Evolutionary conservation across 2,888 invertebrate genomes (phyloP).

Genomic region (Patella ulyssiponensis): DNA sequence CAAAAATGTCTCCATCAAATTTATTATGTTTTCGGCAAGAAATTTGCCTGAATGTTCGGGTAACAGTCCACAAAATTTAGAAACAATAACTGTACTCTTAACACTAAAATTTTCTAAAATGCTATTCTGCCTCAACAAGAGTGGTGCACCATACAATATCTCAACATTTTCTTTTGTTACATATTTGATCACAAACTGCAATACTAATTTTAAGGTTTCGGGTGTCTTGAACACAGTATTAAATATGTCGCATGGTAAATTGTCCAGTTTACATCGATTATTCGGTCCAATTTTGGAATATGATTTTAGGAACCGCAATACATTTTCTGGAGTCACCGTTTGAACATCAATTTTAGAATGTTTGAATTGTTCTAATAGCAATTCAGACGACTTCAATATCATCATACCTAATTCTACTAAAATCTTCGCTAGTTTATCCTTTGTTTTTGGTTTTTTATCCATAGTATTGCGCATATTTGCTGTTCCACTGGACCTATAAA

Average conservation of each 20-base stretch:
- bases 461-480: too few species aligned
- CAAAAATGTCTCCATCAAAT: background rate
- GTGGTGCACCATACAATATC: conserved; percentile 16
- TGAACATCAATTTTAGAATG: conserved; percentile 16
- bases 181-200: background rate
- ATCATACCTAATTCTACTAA: conserved; percentile 32
- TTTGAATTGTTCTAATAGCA: conserved; percentile 22
- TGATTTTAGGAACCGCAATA: conserved; percentile 28
- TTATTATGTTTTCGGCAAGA: background rate
- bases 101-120: background rate
- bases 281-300: background rate
- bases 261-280: conserved; percentile 21
- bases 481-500: too few species aligned
- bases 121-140: conserved; percentile 15
- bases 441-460: too few species aligned
- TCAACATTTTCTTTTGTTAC: background rate
- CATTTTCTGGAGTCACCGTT: conserved; percentile 27
- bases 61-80: conserved; percentile 18
- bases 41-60: conserved; percentile 18
- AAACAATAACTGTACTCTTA: conserved; percentile 13
- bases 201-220: background rate
- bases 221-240: conserved; percentile 9
- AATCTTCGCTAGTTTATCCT: background rate
- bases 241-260: background rate
- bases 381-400: conserved; percentile 22